phyloP scores from a whole-genome alignment of 2,888 invertebrate genomes.

The Periphyllus acericola region DNA sequence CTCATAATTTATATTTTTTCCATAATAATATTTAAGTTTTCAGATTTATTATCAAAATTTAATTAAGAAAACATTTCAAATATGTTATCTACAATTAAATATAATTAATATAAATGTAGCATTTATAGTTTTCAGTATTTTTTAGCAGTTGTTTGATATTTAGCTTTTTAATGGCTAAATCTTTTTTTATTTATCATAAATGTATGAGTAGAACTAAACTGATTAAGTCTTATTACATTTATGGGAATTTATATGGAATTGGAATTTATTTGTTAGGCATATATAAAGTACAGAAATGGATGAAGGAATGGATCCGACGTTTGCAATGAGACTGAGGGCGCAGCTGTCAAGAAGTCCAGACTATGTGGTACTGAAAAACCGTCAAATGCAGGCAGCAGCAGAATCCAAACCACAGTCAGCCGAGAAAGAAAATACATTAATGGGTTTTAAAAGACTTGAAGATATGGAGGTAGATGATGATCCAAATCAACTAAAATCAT shows the following conservation, averaged over 20 bases:
- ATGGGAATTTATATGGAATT: slow-evolving; percentile 56
- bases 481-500: slow-evolving; percentile 45
- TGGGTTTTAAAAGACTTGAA: slow-evolving; percentile 59
- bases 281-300: slow-evolving; percentile 58
- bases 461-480: slow-evolving; percentile 60
- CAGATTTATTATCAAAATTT: no score
- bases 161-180: neutral
- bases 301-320: slow-evolving; percentile 61
- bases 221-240: slow-evolving; percentile 4
- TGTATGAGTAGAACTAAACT: neutral
- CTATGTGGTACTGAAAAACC: slow-evolving; percentile 56
- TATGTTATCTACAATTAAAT: no score
- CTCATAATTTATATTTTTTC: neutral
- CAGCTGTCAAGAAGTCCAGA: slow-evolving; percentile 60
- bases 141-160: slow-evolving; percentile 38
- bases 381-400: slow-evolving; percentile 42
- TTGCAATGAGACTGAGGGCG: slow-evolving; percentile 62
- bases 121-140: neutral
- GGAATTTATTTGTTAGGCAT: slow-evolving; percentile 60
- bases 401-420: slow-evolving; percentile 46
- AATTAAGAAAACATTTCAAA: no score
- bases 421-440: slow-evolving; percentile 58
- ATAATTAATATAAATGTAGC: no score
- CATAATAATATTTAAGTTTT: neutral
- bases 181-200: neutral